Base-by-base conservation (phyloP, 2,888 invertebrate species). In the Pegoplata infirma region DNA sequence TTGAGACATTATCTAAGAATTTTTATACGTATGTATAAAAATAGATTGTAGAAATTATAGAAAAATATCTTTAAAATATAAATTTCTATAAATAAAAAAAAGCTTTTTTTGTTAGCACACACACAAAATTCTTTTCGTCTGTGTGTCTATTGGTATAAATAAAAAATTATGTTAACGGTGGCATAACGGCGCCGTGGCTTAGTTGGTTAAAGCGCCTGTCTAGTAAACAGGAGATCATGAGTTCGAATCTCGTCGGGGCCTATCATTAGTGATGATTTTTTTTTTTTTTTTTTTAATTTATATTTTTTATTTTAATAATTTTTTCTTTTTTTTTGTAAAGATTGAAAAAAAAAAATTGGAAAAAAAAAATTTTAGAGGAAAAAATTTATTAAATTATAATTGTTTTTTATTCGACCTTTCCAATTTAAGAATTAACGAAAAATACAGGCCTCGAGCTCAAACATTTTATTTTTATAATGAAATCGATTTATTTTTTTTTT, bases 151-250 rank as follows among this genome's bases (percentile, higher is more conserved):
- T n/a, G n/a, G 12, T 32, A 32, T 32, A 32, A 32, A 32, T 32
- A 32, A 0, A 32, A 32, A 10, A 32, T 7, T 32, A 10, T 32
- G 10, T 10, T 32, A 32, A 32, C 0, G n/a, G 5, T 40, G 36
- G 36, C 36, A 40, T n/a, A 40, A 2, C n/a, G 88, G 88, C 88
- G 88, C 88, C 88, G 88, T 88, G 88, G 88, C 88, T 88, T 88
- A 88, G 88, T 88, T 88, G 88, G 88, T 88, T 88, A 88, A 88
- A 88, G 88, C 88, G 88, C 88, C 88, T 88, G 88, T 88, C 88
- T 88, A 88, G 88, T 88, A 88, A 88, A 88, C 88, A 88, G 88
- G 88, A 88, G 88, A 88, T 88, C 88, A 85, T 88, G 88, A 88
- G 88, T 88, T 88, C 88, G 88, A 88, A 88, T 88, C 88, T 88